These are phyloP conservation scores for Oeneis ivallda DNA, from an alignment of 2,888 invertebrate species.

Conservation along the genomic window DNA sequence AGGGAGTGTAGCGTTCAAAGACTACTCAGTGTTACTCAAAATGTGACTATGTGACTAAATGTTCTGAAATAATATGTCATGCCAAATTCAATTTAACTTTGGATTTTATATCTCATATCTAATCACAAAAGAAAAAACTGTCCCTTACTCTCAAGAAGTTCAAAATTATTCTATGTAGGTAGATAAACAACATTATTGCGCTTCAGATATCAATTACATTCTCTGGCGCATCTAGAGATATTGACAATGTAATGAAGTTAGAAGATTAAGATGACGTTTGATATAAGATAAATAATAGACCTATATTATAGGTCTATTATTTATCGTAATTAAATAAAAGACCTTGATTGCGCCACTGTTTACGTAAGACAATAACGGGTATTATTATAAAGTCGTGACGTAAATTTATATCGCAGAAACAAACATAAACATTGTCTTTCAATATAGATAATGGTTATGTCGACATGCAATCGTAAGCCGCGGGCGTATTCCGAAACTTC, in stretches of 20 bases:
- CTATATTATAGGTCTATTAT: constrained; percentile 11
- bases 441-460: constrained; percentile 20
- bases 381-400: constrained; percentile 9
- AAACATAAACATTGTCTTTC: constrained; percentile 25
- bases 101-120: too few species aligned
- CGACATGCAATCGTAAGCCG: constrained; percentile 16
- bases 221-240: background rate
- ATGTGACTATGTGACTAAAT: too few species aligned
- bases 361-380: constrained; percentile 22
- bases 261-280: background rate
- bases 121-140: too few species aligned
- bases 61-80: too few species aligned
- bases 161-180: too few species aligned
- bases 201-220: background rate
- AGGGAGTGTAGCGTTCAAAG: too few species aligned
- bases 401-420: constrained; percentile 19
- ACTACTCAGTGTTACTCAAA: too few species aligned
- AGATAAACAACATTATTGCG: background rate
- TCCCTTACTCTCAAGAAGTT: too few species aligned
- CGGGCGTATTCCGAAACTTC: background rate
- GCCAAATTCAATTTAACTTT: too few species aligned
- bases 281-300: background rate
- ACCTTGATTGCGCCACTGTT: constrained; percentile 16
- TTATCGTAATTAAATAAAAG: constrained; percentile 19
- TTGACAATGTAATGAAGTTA: background rate